Evolutionary conservation across 2,888 invertebrate species (phyloP), one percentile per base, ranked within the genome.

Genomic region (Laothoe populi): DNA sequence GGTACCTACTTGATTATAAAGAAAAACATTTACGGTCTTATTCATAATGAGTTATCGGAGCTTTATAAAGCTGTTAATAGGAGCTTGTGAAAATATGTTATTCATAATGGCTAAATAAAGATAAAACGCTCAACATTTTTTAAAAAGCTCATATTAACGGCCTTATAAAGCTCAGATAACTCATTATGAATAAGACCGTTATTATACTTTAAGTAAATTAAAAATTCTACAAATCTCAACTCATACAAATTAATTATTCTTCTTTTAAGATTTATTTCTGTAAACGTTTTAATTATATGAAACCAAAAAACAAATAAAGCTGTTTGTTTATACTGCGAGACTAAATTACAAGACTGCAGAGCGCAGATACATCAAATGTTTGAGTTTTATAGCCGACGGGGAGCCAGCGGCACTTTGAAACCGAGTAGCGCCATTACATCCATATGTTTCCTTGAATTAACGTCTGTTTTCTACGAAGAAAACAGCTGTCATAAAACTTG

Each of bases 381-480:
- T 63, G 69, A 75, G 81, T 86, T 91, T 91, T 87, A 92, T 84
- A 73, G 71, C 73, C 74, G 70, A 65, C 70, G 73, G 74, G 74
- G 77, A 71, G 81, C 73, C 83, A 72, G 88, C 90, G 91, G 92
- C 89, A 86, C 90, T 92, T 91, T 92, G 89, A 90, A 84, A 84
- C 77, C 77, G 85, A 87, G 86, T 79, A 92, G 90, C 87, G 86
- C 87, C 90, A 87, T 88, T 85, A 82, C 83, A 79, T 81, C 87
- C 92, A 92, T 87, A 89, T 92, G 92, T 84, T 92, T 92, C 92
- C 92, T 90, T 83, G 92, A 91, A 92, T 83, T 87, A 82, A 89
- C 84, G 90, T 91, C 90, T 92, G 92, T 89, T 91, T 92, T 92
- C 92, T 84, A 81, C 85, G 90, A 91, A 92, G 78, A 86, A 87